A percentile compares a stretch with the other conserved stretches of the same genome.
Conservation (phyloP, 1,140 invertebrate species). For the Chironomus tepperi region DNA sequence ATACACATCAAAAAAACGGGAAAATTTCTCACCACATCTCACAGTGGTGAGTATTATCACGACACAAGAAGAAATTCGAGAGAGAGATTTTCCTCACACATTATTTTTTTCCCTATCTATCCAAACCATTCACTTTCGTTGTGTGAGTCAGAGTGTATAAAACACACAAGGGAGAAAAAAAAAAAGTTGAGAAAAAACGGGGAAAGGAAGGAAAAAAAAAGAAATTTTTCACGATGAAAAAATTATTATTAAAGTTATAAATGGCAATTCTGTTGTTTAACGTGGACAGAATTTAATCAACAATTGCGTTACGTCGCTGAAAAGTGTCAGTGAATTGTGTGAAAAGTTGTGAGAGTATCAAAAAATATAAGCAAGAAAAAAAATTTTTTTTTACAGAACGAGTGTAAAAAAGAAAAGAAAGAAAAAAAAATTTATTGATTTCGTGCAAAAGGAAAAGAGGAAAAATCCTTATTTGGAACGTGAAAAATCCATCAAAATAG, state of each 20-base stretch:
- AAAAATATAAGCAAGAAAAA: neutral
- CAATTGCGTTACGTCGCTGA: neutral
- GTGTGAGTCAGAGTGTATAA: neutral
- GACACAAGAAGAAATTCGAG: neutral
- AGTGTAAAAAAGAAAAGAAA: neutral
- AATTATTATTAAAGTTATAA: conserved; percentile 18
- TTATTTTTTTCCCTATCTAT: neutral
- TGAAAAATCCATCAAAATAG: conserved; percentile 10
- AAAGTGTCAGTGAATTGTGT: neutral
- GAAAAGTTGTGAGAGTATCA: neutral
- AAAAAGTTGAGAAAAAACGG: conserved; percentile 4
- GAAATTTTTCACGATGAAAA: conserved; percentile 7
- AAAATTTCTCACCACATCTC: neutral
- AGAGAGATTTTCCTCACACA: conserved; percentile 12
- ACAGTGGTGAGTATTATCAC: neutral
- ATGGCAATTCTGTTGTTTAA: conserved; percentile 17
- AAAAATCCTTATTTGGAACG: neutral
- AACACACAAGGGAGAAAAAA: neutral
- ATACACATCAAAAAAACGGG: neutral
- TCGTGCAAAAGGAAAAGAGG: conserved; percentile 20
- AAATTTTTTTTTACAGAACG: neutral
- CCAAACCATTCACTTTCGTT: neutral
- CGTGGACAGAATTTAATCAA: conserved; percentile 8
- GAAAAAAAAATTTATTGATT: conserved; percentile 20
- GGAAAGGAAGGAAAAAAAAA: neutral